Conservation (phyloP, 2,113 vertebrate genomes). For the Columba janthina region DNA sequence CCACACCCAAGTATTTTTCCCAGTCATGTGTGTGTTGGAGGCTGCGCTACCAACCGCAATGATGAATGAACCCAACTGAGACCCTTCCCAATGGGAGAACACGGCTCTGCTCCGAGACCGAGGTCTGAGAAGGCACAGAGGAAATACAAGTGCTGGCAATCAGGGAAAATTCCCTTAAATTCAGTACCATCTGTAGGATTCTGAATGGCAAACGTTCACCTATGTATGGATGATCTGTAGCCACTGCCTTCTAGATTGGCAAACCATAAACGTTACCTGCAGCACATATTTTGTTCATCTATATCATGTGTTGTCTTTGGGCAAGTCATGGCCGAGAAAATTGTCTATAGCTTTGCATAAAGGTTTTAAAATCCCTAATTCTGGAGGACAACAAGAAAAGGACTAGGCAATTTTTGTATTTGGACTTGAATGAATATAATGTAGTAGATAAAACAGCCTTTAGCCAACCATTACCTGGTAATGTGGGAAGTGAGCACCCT, state of each 20-base stretch:
- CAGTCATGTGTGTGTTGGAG: not conserved
- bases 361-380: not conserved
- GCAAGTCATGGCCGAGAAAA: not conserved
- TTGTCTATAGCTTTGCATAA: not conserved
- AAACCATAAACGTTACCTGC: not conserved
- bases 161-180: not conserved
- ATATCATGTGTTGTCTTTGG: not conserved
- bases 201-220: not conserved
- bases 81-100: not conserved
- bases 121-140: not conserved
- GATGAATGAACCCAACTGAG: not conserved
- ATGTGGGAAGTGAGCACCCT: not conserved
- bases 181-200: not conserved
- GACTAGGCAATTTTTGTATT: not conserved
- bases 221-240: not conserved
- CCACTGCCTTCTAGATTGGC: not conserved
- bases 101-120: not conserved
- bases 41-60: not conserved
- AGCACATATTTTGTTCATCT: not conserved
- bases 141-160: not conserved
- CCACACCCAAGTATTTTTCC: not conserved
- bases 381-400: not conserved
- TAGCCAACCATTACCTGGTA: not conserved
- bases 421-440: not conserved
- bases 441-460: not conserved